Evolutionary conservation across 2,113 vertebrate species (phyloP), one percentile per base, ranked within the genome.

Genomic region (Coracopsis vasa): DNA sequence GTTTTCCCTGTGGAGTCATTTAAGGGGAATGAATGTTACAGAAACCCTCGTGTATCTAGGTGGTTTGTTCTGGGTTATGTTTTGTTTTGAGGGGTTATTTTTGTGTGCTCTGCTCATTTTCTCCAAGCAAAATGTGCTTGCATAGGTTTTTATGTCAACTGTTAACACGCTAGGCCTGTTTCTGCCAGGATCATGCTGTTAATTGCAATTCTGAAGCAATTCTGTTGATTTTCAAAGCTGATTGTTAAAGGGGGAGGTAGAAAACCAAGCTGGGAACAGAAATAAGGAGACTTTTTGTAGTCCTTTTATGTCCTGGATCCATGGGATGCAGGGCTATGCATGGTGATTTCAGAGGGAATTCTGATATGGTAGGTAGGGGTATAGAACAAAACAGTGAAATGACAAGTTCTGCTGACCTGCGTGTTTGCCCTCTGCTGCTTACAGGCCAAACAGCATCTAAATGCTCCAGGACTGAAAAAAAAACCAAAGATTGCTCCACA

Each of bases 231-330:
- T 82, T 48, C 25, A 41, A 39, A 37, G 33, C 24, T 56, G 21
- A 4, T 39, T 42, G 15, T 73, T 51, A 28, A 56, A 82, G 33
- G 25, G 13, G 77, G 18, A 48, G 16, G 28, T 16, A 44, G 27
- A 65, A 88, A 70, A 42, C 16, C 4, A 17, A 62, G 9, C 18
- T 31, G n/a, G 33, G 56, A 58, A 58, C 56, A 58, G 45, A 53
- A 65, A 39, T 6, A 71, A 60, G 45, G 44, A 70, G 24, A 16
- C 21, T 27, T 25, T 31, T 5, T 51, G 25, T 53, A 42, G 67
- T 37, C 45, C 11, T 35, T 53, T 1, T 6, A 4, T 42, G 16
- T 62, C 51, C 33, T 1, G 1, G n/a, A 37, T 50, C 24, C 6
- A 2, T 18, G 33, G 42, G 62, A 45, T 37, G 14, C 11, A 15